A percentile compares a stretch with the other conserved stretches of the same genome.
Conservation (phyloP, 2,888 invertebrate genomes). For the Amblyteles armatorius region DNA sequence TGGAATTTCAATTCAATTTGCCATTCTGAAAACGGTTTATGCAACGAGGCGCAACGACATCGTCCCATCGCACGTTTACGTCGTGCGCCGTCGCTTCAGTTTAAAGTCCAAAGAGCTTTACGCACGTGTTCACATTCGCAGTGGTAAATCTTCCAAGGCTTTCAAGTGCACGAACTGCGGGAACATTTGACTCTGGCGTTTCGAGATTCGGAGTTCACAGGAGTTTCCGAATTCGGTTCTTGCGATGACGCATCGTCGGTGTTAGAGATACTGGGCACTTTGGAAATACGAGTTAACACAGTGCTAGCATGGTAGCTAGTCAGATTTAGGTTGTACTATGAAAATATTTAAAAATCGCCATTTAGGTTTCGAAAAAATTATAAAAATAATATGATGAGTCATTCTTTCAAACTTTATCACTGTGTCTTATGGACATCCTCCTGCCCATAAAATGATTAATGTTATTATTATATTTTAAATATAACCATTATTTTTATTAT, state of each 20-base stretch:
- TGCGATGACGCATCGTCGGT: slow-evolving; percentile 43
- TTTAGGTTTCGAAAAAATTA: no score
- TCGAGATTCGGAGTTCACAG: slow-evolving; percentile 53
- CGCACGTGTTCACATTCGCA: slow-evolving; percentile 43
- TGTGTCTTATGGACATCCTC: no score
- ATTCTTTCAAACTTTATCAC: no score
- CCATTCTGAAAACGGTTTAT: slow-evolving; percentile 45
- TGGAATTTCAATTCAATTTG: slow-evolving; percentile 45
- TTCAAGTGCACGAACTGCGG: neutral
- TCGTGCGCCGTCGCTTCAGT: slow-evolving; percentile 57
- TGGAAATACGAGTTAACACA: no score
- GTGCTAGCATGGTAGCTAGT: no score
- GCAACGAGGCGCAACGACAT: slow-evolving; percentile 49
- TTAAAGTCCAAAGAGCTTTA: slow-evolving; percentile 61
- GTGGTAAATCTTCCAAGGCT: slow-evolving; percentile 51
- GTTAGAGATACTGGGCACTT: no score
- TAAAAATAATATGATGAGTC: no score
- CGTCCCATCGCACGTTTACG: slow-evolving; percentile 54
- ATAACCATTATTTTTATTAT: no score
- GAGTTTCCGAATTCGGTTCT: slow-evolving; percentile 47
- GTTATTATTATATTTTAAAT: no score
- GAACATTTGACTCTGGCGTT: slow-evolving; percentile 27
- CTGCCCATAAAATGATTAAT: no score
- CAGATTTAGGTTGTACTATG: no score
- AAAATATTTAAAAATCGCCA: no score